Evolutionary conservation across 2,797 vertebrate genomes (phyloP).

Genomic region (Aselliscus stoliczkanus): DNA sequence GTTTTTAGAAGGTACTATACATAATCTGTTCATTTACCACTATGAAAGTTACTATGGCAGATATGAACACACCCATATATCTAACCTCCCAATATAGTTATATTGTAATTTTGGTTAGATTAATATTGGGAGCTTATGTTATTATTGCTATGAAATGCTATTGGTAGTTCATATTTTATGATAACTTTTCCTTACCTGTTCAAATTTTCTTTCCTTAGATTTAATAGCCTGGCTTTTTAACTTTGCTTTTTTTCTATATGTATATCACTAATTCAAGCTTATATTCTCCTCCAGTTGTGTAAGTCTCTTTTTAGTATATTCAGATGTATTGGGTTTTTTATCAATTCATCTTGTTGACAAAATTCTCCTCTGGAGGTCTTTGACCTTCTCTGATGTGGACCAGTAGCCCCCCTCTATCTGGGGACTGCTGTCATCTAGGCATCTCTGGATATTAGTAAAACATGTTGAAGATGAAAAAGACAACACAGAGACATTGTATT

Average conservation of each 20-base stretch:
- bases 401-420: neutral
- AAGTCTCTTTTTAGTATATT: neutral
- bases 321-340: neutral
- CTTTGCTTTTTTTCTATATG: neutral
- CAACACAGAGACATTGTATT: neutral
- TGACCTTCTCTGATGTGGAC: neutral
- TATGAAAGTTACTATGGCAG: neutral
- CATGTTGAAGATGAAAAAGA: conserved; percentile 12
- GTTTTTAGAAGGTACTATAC: neutral
- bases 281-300: neutral
- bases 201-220: neutral
- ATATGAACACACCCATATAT: neutral
- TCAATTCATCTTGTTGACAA: neutral
- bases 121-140: neutral
- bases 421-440: neutral
- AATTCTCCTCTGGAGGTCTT: neutral
- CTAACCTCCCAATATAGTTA: neutral
- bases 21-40: neutral
- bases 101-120: neutral
- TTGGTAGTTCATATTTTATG: neutral
- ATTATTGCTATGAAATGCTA: neutral
- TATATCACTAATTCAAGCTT: neutral
- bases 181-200: neutral
- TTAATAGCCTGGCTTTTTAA: neutral
- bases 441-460: conserved; percentile 34